Base-by-base conservation (phyloP, 2,888 invertebrate species). In the Nemotelus pantherinus region DNA sequence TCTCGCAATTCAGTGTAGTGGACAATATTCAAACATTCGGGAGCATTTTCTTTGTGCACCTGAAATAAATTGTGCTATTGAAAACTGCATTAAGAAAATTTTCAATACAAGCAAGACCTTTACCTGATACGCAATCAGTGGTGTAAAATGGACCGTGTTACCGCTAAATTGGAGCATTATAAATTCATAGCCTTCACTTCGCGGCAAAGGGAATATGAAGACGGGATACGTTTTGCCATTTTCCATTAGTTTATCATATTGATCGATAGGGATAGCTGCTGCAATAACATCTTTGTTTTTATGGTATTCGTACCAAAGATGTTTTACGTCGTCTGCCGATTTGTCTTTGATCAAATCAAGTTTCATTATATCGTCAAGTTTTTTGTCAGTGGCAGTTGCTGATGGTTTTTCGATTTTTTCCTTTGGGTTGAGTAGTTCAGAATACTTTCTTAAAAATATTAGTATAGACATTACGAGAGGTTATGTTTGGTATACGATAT, bases 11-110 rank as follows among this genome's bases (percentile, higher is more conserved):
- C 96, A 0, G 91, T 90, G 82, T 94, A 96, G 85, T 95, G 93
- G 2, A 91, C 90, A 83, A 96, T 88, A 2, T 93, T 94, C 45
- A 96, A 88, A 84, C 95, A 95, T 85, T 95, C 95, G 0, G 96
- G 95, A 0, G 96, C 94, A 87, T 95, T 95, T 86, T 95, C 96
- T 83, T 93, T 93, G 83, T 95, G 95, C 1, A 94, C 91, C 91
- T 92, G 83, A 6, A 63, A 63, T 44, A 6, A 25, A 25, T 25
- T 25, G 25, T 39, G 60, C 5, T 6, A 44, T 25, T 43, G 43
- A 55, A 53, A 71, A 25, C 7, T 9, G 9, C 41, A 70, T 53
- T 2, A 53, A 70, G 3, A 25, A 4, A 25, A 25, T 25, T 25
- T 25, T 25, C 25, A 2, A 2, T 60, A 39, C 3, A 2, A 25